A percentile compares a stretch with the other conserved stretches of the same genome.
These are phyloP conservation scores for Archaeoteleia sp. DNA, from an alignment of 2,888 invertebrate species.

Conservation along the genomic window DNA sequence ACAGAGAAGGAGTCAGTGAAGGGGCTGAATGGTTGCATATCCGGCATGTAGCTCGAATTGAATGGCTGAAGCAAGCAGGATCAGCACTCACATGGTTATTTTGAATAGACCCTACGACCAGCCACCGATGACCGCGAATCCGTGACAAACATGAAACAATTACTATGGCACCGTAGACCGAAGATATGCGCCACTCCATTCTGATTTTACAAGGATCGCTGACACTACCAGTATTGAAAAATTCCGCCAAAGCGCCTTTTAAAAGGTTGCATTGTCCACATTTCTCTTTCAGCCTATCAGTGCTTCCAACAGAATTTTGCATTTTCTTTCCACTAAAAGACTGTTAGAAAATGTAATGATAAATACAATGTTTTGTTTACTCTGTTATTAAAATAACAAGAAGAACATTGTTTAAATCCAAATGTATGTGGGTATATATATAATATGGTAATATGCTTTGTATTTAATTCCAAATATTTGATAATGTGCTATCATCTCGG, in stretches of 20 bases:
- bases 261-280: constrained; percentile 31
- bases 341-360: no score
- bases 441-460: not conserved
- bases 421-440: no score
- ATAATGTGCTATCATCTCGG: no score
- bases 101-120: constrained; percentile 38
- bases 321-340: no score
- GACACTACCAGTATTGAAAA: constrained; percentile 38
- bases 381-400: no score
- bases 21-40: constrained; percentile 32
- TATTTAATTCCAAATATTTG: no score
- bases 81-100: constrained; percentile 36
- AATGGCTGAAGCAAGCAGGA: no score
- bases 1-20: no score
- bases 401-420: no score
- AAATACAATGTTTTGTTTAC: no score
- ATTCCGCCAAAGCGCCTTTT: constrained; percentile 14
- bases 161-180: constrained; percentile 46
- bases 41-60: constrained; percentile 22
- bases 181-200: constrained; percentile 48
- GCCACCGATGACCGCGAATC: constrained; percentile 47
- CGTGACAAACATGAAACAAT: constrained; percentile 46
- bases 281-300: no score
- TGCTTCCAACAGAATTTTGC: no score
- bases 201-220: constrained; percentile 38